phyloP scores from a whole-genome alignment of 1,140 invertebrate species.

The Periplaneta americana region DNA sequence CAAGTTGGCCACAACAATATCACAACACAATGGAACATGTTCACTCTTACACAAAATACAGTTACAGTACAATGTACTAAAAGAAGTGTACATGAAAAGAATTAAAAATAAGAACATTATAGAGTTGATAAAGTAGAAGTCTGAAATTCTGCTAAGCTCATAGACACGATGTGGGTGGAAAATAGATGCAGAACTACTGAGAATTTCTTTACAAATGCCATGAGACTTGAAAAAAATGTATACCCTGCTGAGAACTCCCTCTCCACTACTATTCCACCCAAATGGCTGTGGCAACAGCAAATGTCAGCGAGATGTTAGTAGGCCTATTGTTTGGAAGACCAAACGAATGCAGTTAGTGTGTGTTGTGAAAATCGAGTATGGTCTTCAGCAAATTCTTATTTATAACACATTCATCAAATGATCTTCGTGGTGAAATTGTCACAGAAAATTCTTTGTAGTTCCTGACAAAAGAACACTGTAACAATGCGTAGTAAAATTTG shows the following conservation, averaged over 20 bases:
- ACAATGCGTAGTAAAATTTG: too few species aligned
- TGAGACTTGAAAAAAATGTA: background rate
- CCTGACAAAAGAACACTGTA: too few species aligned
- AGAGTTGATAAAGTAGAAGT: background rate
- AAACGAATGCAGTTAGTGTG: too few species aligned
- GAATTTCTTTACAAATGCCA: background rate
- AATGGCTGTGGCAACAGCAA: too few species aligned
- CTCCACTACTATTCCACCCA: too few species aligned
- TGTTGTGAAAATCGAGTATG: too few species aligned
- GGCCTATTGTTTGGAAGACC: too few species aligned
- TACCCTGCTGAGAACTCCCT: background rate
- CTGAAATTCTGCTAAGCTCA: background rate
- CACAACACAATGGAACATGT: background rate
- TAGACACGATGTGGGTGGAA: background rate
- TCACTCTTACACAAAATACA: background rate
- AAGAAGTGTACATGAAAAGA: background rate
- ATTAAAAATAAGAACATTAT: background rate
- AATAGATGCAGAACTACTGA: background rate
- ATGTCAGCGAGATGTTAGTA: too few species aligned
- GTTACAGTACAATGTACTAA: background rate
- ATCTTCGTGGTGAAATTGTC: too few species aligned
- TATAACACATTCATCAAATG: too few species aligned
- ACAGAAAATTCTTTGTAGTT: too few species aligned
- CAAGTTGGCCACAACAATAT: background rate
- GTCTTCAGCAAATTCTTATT: too few species aligned